phyloP scores from a whole-genome alignment of 2,113 vertebrate species.

The Ivindomyrus marchei region DNA sequence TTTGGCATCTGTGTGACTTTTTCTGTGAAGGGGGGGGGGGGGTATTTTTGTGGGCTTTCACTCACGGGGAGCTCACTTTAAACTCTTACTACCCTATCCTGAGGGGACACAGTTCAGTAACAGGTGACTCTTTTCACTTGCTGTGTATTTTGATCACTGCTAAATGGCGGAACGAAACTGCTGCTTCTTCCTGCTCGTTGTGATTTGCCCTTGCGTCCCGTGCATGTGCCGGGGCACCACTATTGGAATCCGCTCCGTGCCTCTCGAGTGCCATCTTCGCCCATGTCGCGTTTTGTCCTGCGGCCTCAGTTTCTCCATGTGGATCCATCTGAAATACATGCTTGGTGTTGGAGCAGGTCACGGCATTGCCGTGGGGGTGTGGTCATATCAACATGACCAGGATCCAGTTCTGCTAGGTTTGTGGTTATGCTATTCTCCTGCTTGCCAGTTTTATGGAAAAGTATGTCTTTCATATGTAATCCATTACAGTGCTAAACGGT shows the following conservation, averaged over 20 bases:
- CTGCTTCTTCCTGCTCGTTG: not conserved
- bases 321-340: not conserved
- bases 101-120: not conserved
- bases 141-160: not conserved
- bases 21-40: not conserved
- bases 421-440: not conserved
- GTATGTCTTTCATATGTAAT: not conserved
- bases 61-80: not conserved
- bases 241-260: not conserved
- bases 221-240: not conserved
- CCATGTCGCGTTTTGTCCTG: not conserved
- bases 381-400: not conserved
- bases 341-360: not conserved
- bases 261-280: not conserved
- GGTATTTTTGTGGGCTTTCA: not conserved
- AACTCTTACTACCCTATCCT: not conserved
- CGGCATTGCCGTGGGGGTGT: not conserved
- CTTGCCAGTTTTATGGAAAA: not conserved
- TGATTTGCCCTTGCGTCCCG: not conserved
- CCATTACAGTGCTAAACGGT: not conserved
- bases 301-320: not conserved
- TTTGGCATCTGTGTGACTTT: no score
- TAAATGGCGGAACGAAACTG: not conserved
- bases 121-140: not conserved
- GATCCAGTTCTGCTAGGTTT: not conserved